Conservation (phyloP, 1,140 invertebrate genomes). For the Cotesia typhae region DNA sequence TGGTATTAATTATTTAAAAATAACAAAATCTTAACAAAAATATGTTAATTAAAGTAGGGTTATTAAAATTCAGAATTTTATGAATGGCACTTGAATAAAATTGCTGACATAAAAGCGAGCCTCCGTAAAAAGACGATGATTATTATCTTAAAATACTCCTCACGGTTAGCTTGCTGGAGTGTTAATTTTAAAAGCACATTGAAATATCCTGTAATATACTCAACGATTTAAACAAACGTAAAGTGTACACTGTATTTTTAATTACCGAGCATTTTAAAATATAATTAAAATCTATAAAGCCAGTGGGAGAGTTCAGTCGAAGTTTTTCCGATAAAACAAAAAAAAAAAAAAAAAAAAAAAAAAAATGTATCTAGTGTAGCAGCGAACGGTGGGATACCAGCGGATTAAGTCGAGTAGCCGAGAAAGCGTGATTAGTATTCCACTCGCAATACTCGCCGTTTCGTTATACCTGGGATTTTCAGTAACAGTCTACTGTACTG, state of each 20-base stretch:
- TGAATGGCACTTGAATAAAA: too few relatives aligned
- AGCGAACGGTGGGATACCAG: not conserved
- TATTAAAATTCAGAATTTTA: too few relatives aligned
- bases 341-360: constrained; percentile 23
- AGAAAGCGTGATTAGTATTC: constrained; percentile 26
- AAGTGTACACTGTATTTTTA: constrained; percentile 20
- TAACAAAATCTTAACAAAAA: too few relatives aligned
- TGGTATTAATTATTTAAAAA: too few relatives aligned
- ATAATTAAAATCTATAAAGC: constrained; percentile 12
- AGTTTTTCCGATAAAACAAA: constrained; percentile 17
- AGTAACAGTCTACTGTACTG: too few relatives aligned
- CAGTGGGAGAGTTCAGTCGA: not conserved
- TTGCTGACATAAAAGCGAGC: too few relatives aligned
- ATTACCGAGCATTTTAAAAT: constrained; percentile 22
- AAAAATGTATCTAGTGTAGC: not conserved
- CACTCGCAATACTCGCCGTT: constrained; percentile 20
- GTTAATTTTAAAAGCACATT: too few relatives aligned
- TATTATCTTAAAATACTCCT: too few relatives aligned
- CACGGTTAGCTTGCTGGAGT: too few relatives aligned
- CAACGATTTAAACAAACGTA: not conserved
- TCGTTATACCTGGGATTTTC: not conserved
- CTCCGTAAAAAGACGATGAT: too few relatives aligned
- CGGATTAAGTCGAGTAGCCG: constrained; percentile 22
- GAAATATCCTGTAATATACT: too few relatives aligned
- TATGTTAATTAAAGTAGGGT: too few relatives aligned